Base-by-base conservation (phyloP, 2,797 vertebrate species). In the Leucoraja ocellata region DNA sequence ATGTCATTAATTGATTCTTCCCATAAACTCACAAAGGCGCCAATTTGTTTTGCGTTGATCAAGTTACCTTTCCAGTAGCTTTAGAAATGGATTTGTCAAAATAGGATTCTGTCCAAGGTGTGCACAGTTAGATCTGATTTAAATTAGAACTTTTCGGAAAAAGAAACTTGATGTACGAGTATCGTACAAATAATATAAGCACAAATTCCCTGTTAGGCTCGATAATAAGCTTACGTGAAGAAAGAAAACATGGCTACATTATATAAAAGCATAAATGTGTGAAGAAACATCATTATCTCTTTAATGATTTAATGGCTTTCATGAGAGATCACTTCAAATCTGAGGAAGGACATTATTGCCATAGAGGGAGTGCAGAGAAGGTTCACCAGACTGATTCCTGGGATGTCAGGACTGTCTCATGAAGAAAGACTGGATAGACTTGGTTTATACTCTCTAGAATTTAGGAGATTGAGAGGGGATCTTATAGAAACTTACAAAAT, bases 231-330 rank as follows among this genome's bases (percentile, higher is more conserved):
- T 16, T 76, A 46, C 23, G 23, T 92, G 46, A 92, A 92, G 36
- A 92, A 92, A 71, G n/a, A 39, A 76, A 46, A 65, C 16, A 25
- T 58, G 21, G 90, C 90, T 54, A 71, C 7, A 74, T 92, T 58
- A 76, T 92, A 46, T 76, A 16, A 91, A 91, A 91, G 74, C 36
- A 91, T 39, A 91, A 92, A 92, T 92, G 68, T 74, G 90, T 28
- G 39, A 54, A 76, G 68, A 74, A 7, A 92, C 16, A 39, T 14
- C 63, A 21, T 25, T 68, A 91, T 71, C 28, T 91, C 18, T 21
- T 21, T 73, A 76, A 76, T 14, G 71, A 74, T 28, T 71, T 54
- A 71, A 73, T 13, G 76, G 39, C 36, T 91, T 73, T 54, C 39
- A 6, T 39, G 14, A 54, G 84, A 88, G 61, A 88, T 32, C n/a